phyloP scores from a whole-genome alignment of 1,140 invertebrate species.

The Theocolax elegans region DNA sequence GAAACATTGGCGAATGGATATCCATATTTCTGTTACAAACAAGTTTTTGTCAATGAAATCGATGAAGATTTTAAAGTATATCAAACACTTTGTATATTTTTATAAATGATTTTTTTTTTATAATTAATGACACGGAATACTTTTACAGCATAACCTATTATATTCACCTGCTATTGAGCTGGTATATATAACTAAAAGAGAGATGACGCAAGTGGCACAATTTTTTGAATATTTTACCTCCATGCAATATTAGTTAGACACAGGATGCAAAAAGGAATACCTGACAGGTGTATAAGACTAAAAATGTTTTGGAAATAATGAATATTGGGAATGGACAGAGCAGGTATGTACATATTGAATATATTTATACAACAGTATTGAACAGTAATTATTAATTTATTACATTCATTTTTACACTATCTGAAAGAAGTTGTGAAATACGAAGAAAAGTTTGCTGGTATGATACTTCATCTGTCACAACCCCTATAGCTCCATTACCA shows the following conservation, averaged over 20 bases:
- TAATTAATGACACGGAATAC: slow-evolving; percentile 29
- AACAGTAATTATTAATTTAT: no score
- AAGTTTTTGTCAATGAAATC: slow-evolving; percentile 98
- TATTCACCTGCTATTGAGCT: slow-evolving; percentile 95
- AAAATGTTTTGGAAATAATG: slow-evolving; percentile 98
- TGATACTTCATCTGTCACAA: slow-evolving; percentile 92
- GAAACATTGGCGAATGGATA: slow-evolving; percentile 94
- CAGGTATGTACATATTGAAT: slow-evolving; percentile 64
- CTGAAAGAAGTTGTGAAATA: slow-evolving; percentile 87
- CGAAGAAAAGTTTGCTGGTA: slow-evolving; percentile 93
- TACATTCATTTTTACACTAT: slow-evolving; percentile 66
- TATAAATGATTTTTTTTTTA: slow-evolving; percentile 16
- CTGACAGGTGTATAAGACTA: slow-evolving; percentile 92
- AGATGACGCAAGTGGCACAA: slow-evolving; percentile 94
- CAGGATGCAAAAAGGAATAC: slow-evolving; percentile 95
- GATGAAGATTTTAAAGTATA: slow-evolving; percentile 84
- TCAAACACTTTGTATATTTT: slow-evolving; percentile 22
- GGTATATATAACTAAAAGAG: slow-evolving; percentile 86
- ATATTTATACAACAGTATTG: slow-evolving; percentile 8
- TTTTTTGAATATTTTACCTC: slow-evolving; percentile 99
- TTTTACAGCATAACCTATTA: slow-evolving; percentile 82
- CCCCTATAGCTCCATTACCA: slow-evolving; percentile 76
- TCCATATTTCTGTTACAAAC: slow-evolving; percentile 95
- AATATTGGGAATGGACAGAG: slow-evolving; percentile 93
- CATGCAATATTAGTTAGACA: slow-evolving; percentile 95